Base-by-base conservation (phyloP, 2,113 vertebrate genomes). In the Labeo rohita region DNA sequence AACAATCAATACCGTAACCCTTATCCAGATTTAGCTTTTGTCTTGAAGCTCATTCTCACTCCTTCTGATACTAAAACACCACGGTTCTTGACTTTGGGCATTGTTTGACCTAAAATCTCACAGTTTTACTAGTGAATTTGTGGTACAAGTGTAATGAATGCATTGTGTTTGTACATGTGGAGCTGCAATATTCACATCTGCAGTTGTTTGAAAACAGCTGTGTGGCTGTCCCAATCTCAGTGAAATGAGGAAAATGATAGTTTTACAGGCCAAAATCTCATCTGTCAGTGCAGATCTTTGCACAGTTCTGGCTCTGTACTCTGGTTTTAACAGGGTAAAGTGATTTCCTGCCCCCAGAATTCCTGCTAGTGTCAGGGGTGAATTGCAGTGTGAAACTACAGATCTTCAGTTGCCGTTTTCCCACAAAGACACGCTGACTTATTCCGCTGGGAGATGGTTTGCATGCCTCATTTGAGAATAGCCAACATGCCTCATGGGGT, bases 391-490 rank as follows among this genome's bases (percentile, higher is more conserved):
- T 85, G 36, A 82, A 88, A 50, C 23, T 18, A 34, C 54, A 75
- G 70, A 77, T 83, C 59, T 83, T 16, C 63, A 36, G 83, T 72
- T 70, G 39, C 45, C 36, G 50, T 74, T 89, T 73, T 88, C 65
- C 81, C 36, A 61, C 54, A 74, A 52, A 89, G 59, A 73, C 78
- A 23, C n/a, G 28, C 36, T 16, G 68, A 73, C 49, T 74, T 73
- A 23, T 74, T 84, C 66, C 36, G 0, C 49, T 45, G 68, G 21
- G 13, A 59, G 68, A 84, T 73, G 66, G 52, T 72, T 84, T 21
- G 81, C 74, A 68, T 72, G 75, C 63, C 87, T 90, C 87, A 81
- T 86, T 85, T 87, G 83, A 83, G 73, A 83, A 82, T 83, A 68
- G 65, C 87, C 79, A 81, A 65, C 86, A 65, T 59, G 83, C 83